A percentile compares a stretch with the other conserved stretches of the same genome.
These are phyloP conservation scores for Charadrius vociferus DNA, from an alignment of 2,113 vertebrate species.

Conservation along the genomic window DNA sequence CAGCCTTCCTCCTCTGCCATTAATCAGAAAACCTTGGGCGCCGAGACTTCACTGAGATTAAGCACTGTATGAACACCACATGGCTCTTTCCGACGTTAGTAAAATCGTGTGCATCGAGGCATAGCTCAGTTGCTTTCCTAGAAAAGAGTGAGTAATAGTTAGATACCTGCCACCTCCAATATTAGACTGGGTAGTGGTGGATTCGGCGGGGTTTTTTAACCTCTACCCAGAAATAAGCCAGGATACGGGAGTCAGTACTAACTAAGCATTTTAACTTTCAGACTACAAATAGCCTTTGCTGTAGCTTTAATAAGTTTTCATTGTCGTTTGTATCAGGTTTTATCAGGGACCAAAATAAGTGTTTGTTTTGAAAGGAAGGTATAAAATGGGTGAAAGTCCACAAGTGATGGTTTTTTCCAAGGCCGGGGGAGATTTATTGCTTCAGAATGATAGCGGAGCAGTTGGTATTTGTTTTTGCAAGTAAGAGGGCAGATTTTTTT, in stretches of 20 bases:
- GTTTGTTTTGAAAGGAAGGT: neutral
- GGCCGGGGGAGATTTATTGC: neutral
- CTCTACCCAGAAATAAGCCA: neutral
- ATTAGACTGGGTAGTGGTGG: neutral
- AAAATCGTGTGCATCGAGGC: neutral
- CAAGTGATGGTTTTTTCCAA: neutral
- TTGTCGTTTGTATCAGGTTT: neutral
- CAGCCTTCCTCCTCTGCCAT: neutral
- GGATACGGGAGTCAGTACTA: neutral
- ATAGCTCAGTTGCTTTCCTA: neutral
- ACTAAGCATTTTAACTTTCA: neutral
- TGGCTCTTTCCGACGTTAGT: neutral
- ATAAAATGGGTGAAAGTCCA: slow-evolving; percentile 1
- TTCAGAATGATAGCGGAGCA: neutral
- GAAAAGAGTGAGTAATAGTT: neutral
- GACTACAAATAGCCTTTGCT: neutral
- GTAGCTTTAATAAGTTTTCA: neutral
- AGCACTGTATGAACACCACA: neutral
- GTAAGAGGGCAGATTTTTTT: neutral
- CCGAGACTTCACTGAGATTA: neutral
- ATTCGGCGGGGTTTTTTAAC: neutral
- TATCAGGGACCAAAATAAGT: neutral
- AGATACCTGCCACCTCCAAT: neutral
- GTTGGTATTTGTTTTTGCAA: neutral
- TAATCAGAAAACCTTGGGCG: neutral